Evolutionary conservation across 2,888 invertebrate genomes (phyloP).

Genomic region (Unio delphinus): DNA sequence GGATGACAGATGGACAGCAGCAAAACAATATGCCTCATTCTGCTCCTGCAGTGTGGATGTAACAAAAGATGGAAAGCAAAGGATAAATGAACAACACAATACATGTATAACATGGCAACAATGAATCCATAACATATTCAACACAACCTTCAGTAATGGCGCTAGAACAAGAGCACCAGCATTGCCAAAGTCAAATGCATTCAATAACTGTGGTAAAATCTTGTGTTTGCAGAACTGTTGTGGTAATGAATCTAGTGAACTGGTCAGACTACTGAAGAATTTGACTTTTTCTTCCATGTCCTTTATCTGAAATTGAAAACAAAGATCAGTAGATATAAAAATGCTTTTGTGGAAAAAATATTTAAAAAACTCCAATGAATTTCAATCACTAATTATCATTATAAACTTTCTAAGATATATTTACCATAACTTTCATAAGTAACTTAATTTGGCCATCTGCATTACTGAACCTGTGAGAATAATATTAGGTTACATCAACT

Average conservation of each 20-base stretch:
- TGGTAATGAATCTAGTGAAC: slow-evolving; percentile 91
- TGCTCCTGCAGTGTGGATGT: not conserved
- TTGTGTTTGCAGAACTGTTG: slow-evolving; percentile 93
- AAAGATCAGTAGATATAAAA: not conserved
- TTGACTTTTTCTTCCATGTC: slow-evolving; percentile 91
- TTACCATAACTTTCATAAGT: too few relatives aligned
- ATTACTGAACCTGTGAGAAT: too few relatives aligned
- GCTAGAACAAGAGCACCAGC: slow-evolving; percentile 95
- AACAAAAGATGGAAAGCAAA: not conserved
- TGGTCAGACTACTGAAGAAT: slow-evolving; percentile 90
- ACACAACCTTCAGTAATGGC: slow-evolving; percentile 90
- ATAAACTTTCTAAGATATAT: too few relatives aligned
- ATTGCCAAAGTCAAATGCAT: slow-evolving; percentile 97
- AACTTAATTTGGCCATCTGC: too few relatives aligned
- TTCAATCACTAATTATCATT: too few relatives aligned
- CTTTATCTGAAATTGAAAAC: slow-evolving; percentile 81
- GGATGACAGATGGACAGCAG: not conserved
- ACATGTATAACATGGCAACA: not conserved
- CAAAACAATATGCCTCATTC: not conserved
- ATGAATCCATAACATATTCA: not conserved
- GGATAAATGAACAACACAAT: not conserved
- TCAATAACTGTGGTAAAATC: slow-evolving; percentile 93
- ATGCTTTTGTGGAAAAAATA: too few relatives aligned
- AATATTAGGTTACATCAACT: too few relatives aligned
- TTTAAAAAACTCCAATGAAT: too few relatives aligned